Conservation (phyloP, 2,888 invertebrate genomes). For the Nasonovia ribisnigri region DNA sequence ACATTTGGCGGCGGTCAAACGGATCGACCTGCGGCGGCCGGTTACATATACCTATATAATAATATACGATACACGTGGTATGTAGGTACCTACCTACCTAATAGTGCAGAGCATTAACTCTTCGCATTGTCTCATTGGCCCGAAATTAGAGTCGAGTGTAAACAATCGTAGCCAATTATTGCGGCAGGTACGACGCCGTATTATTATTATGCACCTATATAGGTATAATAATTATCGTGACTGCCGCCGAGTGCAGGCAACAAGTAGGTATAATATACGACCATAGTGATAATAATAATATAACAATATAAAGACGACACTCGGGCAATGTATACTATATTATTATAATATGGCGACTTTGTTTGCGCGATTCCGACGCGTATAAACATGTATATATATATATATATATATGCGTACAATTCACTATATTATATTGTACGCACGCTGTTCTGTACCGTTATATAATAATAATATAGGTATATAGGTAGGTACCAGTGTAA, state of each 20-base stretch:
- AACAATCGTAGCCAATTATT: conserved; percentile 39
- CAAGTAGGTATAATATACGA: too few species aligned
- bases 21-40: not conserved
- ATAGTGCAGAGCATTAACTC: not conserved
- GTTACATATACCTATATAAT: not conserved
- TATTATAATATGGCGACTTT: not conserved
- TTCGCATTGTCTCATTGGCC: conserved; percentile 28
- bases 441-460: not conserved
- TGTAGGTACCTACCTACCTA: not conserved
- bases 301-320: not conserved
- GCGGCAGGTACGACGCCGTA: not conserved
- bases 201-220: not conserved
- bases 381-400: not conserved
- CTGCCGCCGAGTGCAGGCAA: not conserved
- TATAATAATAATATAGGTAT: not conserved
- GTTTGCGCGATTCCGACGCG: not conserved
- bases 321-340: not conserved
- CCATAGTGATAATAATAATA: not conserved
- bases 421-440: not conserved
- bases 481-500: not conserved
- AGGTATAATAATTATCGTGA: not conserved
- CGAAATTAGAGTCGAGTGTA: not conserved
- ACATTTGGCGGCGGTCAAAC: conserved; percentile 5
- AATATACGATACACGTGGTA: not conserved
- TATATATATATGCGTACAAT: not conserved